Base-by-base conservation (phyloP, 2,113 vertebrate genomes). In the Podilymbus podiceps region DNA sequence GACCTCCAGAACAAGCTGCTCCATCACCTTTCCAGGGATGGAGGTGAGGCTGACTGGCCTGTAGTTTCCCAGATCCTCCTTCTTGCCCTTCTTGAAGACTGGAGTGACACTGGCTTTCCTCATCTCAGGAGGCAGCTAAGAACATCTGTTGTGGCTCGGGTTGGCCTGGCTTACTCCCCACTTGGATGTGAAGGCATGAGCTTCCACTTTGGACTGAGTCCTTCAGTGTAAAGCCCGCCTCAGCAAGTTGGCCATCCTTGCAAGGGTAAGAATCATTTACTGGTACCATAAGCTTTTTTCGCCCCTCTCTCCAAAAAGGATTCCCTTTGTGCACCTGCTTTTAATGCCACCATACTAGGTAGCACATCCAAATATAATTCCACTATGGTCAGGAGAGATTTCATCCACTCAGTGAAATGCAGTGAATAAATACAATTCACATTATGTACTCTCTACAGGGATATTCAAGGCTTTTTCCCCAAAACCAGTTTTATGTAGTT, bases 241-340 rank as follows among this genome's bases (percentile, higher is more conserved):
- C 38, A 38, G 38, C 38, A 38, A 38, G 38, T 38, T 38, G 38
- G 38, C 38, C 38, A 38, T 38, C 38, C 38, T 38, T 78, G 56
- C 52, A 49, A 35, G 9, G 8, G 28, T 63, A 30, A 66, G 42
- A 77, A 74, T 60, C 24, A 84, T 49, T 86, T 72, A 60, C 33
- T 53, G 64, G 33, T 31, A 44, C 16, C 7, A 4, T 20, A 71
- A 80, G 58, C 3, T 23, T 62, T 60, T 69, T 66, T 13, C 1
- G 38, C 38, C 23, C 33, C 27, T 35, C 38, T 49, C 75, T 62
- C 62, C 63, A 47, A 49, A 76, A 44, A 88, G 14, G 84, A 90
- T 69, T 86, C 82, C 68, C 64, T 92, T 94, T 92, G 85, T 94
- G 90, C 56, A 66, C 30, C 75, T 74, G 85, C 88, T 95, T 94